Evolutionary conservation across 2,888 invertebrate genomes (phyloP), one percentile per base, ranked within the genome.

Genomic region (Gari tellinella): DNA sequence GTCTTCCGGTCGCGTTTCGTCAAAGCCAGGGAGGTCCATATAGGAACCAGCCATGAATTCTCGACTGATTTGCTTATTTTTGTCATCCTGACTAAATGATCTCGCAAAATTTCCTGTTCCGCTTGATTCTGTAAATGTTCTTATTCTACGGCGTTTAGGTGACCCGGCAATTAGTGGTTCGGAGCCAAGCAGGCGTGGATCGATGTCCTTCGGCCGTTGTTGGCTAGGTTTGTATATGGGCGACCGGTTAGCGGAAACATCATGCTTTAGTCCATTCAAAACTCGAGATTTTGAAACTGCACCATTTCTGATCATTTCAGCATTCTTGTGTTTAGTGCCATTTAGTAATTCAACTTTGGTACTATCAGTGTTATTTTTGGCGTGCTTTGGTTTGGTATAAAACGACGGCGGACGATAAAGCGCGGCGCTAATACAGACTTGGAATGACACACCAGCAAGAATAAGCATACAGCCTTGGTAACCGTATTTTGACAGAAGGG

Each of bases 391-490:
- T 43, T 37, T 26, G 12, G 49, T 64, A 46, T 70, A 70, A 52
- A 57, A 70, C 0, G 58, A 43, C 1, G 43, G 52, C 10, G 69
- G 48, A 4, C 69, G 41, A 17, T 52, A 63, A 7, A 70, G 41
- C 14, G 69, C 57, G 3, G 52, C 64, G 12, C 25, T 48, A 15
- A 70, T 37, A 19, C 43, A 58, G 14, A 43, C 58, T 25, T 70
- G 21, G 8, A 70, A 38, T 25, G 53, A 48, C 12, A 70, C 14
- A n/a, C 41, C 57, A 1, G 63, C 41, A 0, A 58, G 2, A 3
- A 70, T 58, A 8, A 70, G 40, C 45, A 70, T 45, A n/a, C 63
- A 63, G 3, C 64, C 69, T 17, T 62, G 55, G 25, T 70, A 70
- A 8, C 69, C 69, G 52, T 63, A 70, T 23, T 23, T 46, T 19